Evolutionary conservation across 1,140 invertebrate species (phyloP), one percentile per base, ranked within the genome.

Genomic region (Ips typographus): DNA sequence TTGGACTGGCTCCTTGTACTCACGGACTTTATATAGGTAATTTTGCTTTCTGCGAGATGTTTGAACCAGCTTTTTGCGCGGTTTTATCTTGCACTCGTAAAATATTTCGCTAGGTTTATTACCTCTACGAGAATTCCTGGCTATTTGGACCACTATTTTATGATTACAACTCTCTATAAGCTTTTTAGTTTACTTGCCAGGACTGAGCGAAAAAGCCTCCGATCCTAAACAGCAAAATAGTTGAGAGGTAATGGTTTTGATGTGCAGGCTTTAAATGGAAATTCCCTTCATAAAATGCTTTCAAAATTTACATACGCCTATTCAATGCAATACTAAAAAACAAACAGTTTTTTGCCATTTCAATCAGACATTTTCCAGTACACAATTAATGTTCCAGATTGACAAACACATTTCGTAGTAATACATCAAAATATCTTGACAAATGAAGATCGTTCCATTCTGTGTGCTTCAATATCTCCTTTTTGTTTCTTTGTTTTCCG

Each of bases 1-100:
- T 58, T 52, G 61, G 43, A 40, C 49, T 57, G 52, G 60, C 52
- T 43, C 47, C 49, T 53, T 39, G 40, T 52, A 61, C 58, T 62
- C 60, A 40, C 44, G 47, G 68, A 57, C 57, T 70, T 70, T 55
- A 62, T 55, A 70, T 52, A 52, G 47, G 49, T 64, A 62, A 70
- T 70, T 70, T 68, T 53, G 44, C 59, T 62, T 62, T 68, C 52
- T 41, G 41, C 62, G 39, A 51, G 61, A 63, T 63, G 47, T 63
- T 63, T 43, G 62, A 65, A 55, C 41, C 37, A 42, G 57, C 57
- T 67, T 67, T 67, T 59, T 67, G 42, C 40, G 38, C 52, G 65
- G 44, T 43, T 67, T 64, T 64, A 61, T 61, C 59, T 44, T 36
- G 59, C 42, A 41, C 41, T 41, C 40, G 59, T 61, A 41, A 44